Evolutionary conservation across 2,888 invertebrate species (phyloP).

Genomic region (Apeira syringaria): DNA sequence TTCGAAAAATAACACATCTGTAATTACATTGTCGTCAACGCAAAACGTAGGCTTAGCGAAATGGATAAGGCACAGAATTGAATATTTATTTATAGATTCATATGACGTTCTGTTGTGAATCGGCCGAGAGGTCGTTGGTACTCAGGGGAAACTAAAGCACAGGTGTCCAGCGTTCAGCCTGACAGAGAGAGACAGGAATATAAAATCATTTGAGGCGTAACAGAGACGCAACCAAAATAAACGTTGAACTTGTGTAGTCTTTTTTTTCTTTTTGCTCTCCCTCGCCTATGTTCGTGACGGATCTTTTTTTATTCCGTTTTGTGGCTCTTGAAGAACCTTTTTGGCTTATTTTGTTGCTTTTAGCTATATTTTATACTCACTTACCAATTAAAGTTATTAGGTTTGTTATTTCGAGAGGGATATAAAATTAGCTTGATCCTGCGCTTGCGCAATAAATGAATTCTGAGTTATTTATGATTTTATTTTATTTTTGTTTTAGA

Average conservation of each 20-base stretch:
- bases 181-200: constrained; percentile 57
- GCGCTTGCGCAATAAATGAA: constrained; percentile 27
- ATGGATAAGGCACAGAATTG: constrained; percentile 45
- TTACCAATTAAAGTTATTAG: constrained; percentile 58
- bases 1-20: constrained; percentile 73
- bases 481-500: no score
- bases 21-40: constrained; percentile 45
- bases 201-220: constrained; percentile 44
- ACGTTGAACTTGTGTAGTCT: constrained; percentile 80
- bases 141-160: constrained; percentile 83
- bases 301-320: constrained; percentile 73
- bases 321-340: constrained; percentile 69
- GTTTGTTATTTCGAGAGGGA: constrained; percentile 43
- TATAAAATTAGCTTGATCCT: constrained; percentile 30
- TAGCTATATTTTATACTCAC: constrained; percentile 74
- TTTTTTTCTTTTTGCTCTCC: constrained; percentile 79
- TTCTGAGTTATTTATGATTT: no score
- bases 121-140: constrained; percentile 79
- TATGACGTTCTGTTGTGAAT: constrained; percentile 56
- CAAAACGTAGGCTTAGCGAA: constrained; percentile 42
- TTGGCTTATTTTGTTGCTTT: constrained; percentile 79
- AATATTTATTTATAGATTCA: constrained; percentile 36
- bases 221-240: constrained; percentile 79
- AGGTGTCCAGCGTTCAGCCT: constrained; percentile 82
- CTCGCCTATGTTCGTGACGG: constrained; percentile 83